Conservation (phyloP, 2,113 vertebrate genomes). For the Sprattus sprattus region DNA sequence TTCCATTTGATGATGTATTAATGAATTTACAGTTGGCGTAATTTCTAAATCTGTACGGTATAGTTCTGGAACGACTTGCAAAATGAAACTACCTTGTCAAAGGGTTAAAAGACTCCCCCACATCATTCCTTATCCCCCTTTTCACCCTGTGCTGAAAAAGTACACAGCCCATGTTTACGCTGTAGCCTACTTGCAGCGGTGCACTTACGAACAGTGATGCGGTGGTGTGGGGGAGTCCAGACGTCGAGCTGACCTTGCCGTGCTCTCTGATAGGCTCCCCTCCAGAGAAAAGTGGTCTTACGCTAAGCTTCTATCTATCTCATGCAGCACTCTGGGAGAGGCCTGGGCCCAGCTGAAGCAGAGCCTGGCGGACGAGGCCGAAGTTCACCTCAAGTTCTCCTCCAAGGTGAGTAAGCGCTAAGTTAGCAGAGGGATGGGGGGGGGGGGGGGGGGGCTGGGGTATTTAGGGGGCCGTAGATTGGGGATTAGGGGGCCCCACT, state of each 20-base stretch:
- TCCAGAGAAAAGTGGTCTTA: background rate
- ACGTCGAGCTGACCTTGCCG: background rate
- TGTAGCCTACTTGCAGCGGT: background rate
- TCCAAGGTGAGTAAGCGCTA: slow-evolving; percentile 81
- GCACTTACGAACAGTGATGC: background rate
- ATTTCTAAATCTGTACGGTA: too few species aligned
- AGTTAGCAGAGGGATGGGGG: background rate
- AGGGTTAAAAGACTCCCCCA: background rate
- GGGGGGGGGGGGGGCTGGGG: background rate
- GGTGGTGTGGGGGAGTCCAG: background rate
- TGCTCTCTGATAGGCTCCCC: slow-evolving; percentile 1
- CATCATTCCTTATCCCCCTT: background rate
- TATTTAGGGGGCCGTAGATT: background rate
- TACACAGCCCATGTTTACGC: background rate
- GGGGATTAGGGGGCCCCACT: background rate
- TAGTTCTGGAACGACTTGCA: too few species aligned
- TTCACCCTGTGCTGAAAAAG: background rate
- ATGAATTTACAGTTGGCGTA: too few species aligned
- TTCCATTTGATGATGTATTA: too few species aligned
- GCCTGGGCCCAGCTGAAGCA: slow-evolving; percentile 96
- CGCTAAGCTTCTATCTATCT: background rate
- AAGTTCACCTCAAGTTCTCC: slow-evolving; percentile 97
- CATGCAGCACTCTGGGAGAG: slow-evolving; percentile 87
- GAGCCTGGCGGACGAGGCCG: slow-evolving; percentile 92
- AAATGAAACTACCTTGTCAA: too few species aligned